These are phyloP conservation scores for Melieria omissa DNA, from an alignment of 2,888 invertebrate genomes.

Conservation along the genomic window DNA sequence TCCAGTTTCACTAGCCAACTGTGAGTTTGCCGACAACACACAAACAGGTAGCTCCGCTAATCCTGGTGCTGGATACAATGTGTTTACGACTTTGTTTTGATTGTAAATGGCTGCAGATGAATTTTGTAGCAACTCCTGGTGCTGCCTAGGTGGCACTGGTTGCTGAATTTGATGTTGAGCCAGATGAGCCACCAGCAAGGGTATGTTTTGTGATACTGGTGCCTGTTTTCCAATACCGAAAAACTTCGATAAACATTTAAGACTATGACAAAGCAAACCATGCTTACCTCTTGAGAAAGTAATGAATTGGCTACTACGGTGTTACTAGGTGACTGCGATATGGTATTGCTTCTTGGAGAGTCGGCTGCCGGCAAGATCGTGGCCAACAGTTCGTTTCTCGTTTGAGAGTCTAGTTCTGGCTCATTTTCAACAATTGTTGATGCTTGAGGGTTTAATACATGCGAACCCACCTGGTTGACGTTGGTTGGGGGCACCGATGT, in stretches of 20 bases:
- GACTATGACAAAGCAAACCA: neutral
- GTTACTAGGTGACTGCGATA: slow-evolving; percentile 62
- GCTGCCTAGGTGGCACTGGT: slow-evolving; percentile 1
- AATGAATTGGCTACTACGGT: slow-evolving; percentile 65
- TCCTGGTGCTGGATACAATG: no score
- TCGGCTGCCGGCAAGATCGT: slow-evolving; percentile 50
- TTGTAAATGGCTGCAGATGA: neutral
- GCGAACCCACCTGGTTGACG: neutral
- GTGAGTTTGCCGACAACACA: no score
- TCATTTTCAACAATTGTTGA: no score
- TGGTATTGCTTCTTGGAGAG: slow-evolving; percentile 67
- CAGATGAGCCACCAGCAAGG: slow-evolving; percentile 49
- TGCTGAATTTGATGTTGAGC: slow-evolving; percentile 17
- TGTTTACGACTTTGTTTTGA: no score
- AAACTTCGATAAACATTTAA: neutral
- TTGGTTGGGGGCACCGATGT: slow-evolving; percentile 35
- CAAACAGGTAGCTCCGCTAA: no score
- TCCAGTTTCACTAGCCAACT: no score
- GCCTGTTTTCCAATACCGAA: slow-evolving; percentile 43
- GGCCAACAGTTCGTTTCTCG: neutral
- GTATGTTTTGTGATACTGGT: slow-evolving; percentile 44
- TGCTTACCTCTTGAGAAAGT: slow-evolving; percentile 59
- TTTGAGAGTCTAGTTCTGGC: no score
- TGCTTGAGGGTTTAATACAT: no score
- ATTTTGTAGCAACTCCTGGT: neutral